Evolutionary conservation across 2,113 vertebrate genomes (phyloP), one percentile per base, ranked within the genome.

Genomic region (Himantopus leucocephalus): DNA sequence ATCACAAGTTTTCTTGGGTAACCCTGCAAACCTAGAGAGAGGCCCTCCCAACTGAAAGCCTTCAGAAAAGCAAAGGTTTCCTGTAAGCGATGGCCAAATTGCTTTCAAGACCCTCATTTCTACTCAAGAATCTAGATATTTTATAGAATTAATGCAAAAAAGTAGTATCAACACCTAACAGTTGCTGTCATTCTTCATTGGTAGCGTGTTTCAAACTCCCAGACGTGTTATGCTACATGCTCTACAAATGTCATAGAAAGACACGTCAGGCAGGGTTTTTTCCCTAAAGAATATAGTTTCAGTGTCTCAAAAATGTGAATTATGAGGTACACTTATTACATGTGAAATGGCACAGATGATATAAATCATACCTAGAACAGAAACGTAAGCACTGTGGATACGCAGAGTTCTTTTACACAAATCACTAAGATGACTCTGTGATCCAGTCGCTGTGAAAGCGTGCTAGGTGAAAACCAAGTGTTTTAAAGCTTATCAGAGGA

Each of bases 251-350:
- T 14, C 75, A 45, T 0, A 55, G 11, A 63, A 45, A 53, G 29
- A 32, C 5, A 9, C 2, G 3, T 15, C 5, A 14, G 20, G 10
- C 39, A 39, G 14, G 20, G 63, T 53, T 27, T 11, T 64, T 39
- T 21, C 6, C 20, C 35, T 24, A 21, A 81, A 63, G 7, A 55
- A 6, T 12, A 32, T 10, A 2, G 3, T 41, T 45, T 47, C 47
- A 17, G 0, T 15, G 8, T 82, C 90, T 45, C 29, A 47, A 67
- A 66, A 47, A 50, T 0, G 0, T 21, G 8, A 78, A 27, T 30
- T 58, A 50, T 4, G 3, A 88, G 15, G 30, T 8, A 43, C 12
- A 7, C 4, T 43, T 63, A 27, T 4, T 62, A 48, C 10, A 50
- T 1, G 7, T 23, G n/a, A 80, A 95, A 81, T 11, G 50, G n/a